phyloP scores from a whole-genome alignment of 2,888 invertebrate species.

The Eupelmus urozonus region DNA sequence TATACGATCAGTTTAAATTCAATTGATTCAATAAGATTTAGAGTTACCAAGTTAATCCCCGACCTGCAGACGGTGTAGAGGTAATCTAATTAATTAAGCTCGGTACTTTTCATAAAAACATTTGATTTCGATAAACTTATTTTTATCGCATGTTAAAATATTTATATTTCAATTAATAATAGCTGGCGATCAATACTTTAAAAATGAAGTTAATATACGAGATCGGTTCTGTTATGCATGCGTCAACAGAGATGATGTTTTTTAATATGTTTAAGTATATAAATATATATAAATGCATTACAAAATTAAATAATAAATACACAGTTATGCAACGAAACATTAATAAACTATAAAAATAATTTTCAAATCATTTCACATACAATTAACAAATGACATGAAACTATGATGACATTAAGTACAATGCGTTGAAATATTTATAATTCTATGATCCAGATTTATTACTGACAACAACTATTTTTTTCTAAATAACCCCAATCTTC shows the following conservation, averaged over 20 bases:
- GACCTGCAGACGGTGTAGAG: conserved; percentile 13
- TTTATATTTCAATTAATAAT: not conserved
- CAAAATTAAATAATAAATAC: too few species aligned
- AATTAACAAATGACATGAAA: too few species aligned
- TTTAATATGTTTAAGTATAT: too few species aligned
- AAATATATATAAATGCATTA: too few species aligned
- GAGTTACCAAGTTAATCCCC: conserved; percentile 26
- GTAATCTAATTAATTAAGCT: conserved; percentile 33
- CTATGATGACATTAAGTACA: too few species aligned
- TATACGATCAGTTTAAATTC: conserved; percentile 35
- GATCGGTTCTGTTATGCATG: too few species aligned
- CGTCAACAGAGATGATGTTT: too few species aligned
- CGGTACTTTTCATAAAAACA: conserved; percentile 7
- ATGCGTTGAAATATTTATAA: too few species aligned
- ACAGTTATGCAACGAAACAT: too few species aligned
- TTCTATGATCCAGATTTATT: too few species aligned
- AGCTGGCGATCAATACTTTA: not conserved
- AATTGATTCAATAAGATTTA: conserved; percentile 49
- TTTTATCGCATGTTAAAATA: not conserved
- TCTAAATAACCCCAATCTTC: conserved; percentile 76
- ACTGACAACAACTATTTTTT: not conserved
- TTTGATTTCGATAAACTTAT: not conserved
- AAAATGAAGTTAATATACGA: not conserved
- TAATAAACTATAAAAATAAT: too few species aligned
- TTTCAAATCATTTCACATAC: too few species aligned